A percentile compares a stretch with the other conserved stretches of the same genome.
phyloP scores from a whole-genome alignment of 2,888 invertebrate genomes.

The Cosmia trapezina region DNA sequence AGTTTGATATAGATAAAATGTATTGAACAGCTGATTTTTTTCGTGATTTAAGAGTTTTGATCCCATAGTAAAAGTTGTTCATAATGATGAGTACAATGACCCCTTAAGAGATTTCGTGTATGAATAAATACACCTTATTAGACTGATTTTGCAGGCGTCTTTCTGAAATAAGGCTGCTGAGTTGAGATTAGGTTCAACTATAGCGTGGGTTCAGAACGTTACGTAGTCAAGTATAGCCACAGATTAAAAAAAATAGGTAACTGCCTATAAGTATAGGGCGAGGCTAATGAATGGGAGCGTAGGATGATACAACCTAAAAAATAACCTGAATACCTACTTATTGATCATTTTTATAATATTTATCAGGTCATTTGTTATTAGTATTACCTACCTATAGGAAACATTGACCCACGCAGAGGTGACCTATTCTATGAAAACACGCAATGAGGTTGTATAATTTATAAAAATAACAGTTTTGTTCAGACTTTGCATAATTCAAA shows the following conservation, averaged over 20 bases:
- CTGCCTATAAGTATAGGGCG: not conserved
- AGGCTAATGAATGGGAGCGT: not conserved
- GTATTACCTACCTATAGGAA: no score
- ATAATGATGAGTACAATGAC: no score
- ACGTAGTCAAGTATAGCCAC: not conserved
- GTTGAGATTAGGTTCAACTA: no score
- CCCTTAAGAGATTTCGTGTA: no score
- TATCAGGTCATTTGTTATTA: slow-evolving; percentile 7
- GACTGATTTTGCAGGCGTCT: no score
- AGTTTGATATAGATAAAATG: no score
- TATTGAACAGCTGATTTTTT: no score
- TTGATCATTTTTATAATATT: not conserved
- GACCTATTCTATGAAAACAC: slow-evolving; percentile 24
- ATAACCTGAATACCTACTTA: slow-evolving; percentile 15
- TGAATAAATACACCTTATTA: no score
- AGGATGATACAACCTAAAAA: slow-evolving; percentile 14
- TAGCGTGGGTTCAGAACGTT: slow-evolving; percentile 6
- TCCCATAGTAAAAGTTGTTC: no score
- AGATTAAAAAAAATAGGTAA: not conserved
- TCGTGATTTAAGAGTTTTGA: no score
- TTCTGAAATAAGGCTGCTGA: no score
- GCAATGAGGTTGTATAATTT: slow-evolving; percentile 42
- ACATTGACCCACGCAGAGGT: slow-evolving; percentile 50
- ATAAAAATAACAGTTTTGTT: slow-evolving; percentile 34
- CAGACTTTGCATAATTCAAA: slow-evolving; percentile 29